Evolutionary conservation across 2,113 vertebrate genomes (phyloP).

Genomic region (Bostrychus sinensis): DNA sequence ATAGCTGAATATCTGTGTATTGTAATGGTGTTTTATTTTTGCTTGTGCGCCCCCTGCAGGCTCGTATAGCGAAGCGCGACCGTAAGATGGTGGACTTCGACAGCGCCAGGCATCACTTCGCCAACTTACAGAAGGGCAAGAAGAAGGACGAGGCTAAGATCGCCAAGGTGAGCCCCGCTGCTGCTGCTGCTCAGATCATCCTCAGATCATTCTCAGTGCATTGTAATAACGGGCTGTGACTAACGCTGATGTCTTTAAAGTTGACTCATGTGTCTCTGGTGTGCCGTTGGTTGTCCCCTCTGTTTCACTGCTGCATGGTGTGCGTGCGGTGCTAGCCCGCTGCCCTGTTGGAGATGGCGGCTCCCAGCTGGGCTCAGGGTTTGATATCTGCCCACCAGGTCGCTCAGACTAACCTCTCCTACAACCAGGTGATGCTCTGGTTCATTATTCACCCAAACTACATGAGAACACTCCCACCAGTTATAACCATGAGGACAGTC

Average conservation of each 20-base stretch:
- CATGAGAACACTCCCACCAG: background rate
- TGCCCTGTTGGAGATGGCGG: conserved; percentile 96
- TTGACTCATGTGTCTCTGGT: conserved; percentile 25
- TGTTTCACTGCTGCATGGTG: conserved; percentile 56
- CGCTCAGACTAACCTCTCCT: conserved; percentile 98
- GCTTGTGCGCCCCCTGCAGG: conserved; percentile 67
- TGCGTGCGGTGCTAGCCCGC: conserved; percentile 83
- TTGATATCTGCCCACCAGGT: conserved; percentile 98
- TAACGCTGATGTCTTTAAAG: conserved; percentile 12
- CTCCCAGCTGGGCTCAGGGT: conserved; percentile 98
- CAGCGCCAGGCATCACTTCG: conserved; percentile 95
- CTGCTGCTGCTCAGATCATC: too few species aligned
- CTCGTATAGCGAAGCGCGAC: conserved; percentile 94
- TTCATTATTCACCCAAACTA: conserved; percentile 31
- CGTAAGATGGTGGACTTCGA: conserved; percentile 97
- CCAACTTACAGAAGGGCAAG: conserved; percentile 94
- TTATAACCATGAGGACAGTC: background rate
- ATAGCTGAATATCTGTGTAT: conserved; percentile 3
- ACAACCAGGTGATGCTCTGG: conserved; percentile 92
- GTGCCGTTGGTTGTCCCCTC: conserved; percentile 22
- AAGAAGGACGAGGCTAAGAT: conserved; percentile 99
- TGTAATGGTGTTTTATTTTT: background rate
- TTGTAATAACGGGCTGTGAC: too few species aligned
- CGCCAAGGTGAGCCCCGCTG: conserved; percentile 85
- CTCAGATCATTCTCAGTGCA: too few species aligned